These are phyloP conservation scores for Dicranocentrus wangi DNA, from an alignment of 2,888 invertebrate genomes.

Conservation along the genomic window DNA sequence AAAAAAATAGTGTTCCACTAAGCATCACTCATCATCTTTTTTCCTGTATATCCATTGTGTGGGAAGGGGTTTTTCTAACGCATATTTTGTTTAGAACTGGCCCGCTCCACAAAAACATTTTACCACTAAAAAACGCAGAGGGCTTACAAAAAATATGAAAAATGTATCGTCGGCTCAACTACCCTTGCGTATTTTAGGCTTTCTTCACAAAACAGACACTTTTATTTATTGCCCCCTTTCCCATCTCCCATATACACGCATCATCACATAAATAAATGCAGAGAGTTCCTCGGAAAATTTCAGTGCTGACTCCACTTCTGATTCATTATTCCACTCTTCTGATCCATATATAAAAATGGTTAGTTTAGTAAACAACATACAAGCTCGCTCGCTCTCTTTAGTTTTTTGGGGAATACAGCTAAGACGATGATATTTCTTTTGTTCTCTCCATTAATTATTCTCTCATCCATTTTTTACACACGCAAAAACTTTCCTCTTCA, in stretches of 20 bases:
- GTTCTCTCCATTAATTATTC: conserved; percentile 51
- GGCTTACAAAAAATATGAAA: conserved; percentile 16
- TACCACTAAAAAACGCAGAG: background rate
- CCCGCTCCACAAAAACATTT: background rate
- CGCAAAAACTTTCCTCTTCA: conserved; percentile 44
- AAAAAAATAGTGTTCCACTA: conserved; percentile 26
- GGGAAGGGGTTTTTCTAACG: conserved; percentile 37
- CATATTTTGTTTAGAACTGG: too few relatives aligned
- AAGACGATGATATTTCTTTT: conserved; percentile 47
- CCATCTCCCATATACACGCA: conserved; percentile 53
- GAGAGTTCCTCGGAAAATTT: too few relatives aligned
- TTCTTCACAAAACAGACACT: conserved; percentile 65
- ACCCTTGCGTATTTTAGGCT: conserved; percentile 4
- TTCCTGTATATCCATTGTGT: conserved; percentile 33
- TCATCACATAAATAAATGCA: too few relatives aligned
- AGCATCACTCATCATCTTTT: conserved; percentile 48
- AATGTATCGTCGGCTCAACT: background rate
- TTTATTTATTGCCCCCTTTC: conserved; percentile 71
- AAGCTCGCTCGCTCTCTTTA: conserved; percentile 1
- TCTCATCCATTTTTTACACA: conserved; percentile 61
- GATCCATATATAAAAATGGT: too few relatives aligned
- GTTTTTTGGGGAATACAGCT: conserved; percentile 14
- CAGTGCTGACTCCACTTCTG: too few relatives aligned
- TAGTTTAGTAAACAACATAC: background rate
- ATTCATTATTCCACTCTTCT: conserved; percentile 4